Conservation (phyloP, 2,113 vertebrate genomes). For the Erpornis zantholeuca region DNA sequence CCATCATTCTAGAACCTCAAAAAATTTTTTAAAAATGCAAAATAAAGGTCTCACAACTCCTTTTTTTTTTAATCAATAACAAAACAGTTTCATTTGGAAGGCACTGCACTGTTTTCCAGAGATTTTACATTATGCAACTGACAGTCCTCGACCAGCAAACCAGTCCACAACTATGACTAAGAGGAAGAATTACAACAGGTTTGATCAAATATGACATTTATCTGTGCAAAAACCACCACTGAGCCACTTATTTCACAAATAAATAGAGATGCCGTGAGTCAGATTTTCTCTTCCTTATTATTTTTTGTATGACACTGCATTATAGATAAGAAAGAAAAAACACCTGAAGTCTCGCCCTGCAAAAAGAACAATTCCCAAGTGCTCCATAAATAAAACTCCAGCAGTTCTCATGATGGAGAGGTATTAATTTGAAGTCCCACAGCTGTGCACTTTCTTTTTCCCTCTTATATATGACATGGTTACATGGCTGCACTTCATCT, state of each 20-base stretch:
- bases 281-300: not conserved
- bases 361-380: constrained; percentile 1
- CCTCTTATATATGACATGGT: not conserved
- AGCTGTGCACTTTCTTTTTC: not conserved
- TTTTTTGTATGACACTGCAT: not conserved
- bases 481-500: not conserved
- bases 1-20: not conserved
- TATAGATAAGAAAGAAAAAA: not conserved
- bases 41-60: not conserved
- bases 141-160: not conserved
- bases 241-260: not conserved
- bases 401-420: not conserved
- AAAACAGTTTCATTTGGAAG: not conserved
- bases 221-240: not conserved
- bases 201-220: not conserved
- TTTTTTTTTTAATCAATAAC: not conserved
- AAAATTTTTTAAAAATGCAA: not conserved
- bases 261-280: not conserved
- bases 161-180: not conserved
- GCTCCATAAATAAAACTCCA: not conserved
- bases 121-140: not conserved
- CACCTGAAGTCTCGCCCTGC: not conserved
- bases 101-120: not conserved
- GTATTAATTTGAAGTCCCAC: not conserved
- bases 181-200: not conserved